Conservation (phyloP, 2,888 invertebrate genomes). For the Cryptocephalus primarius region DNA sequence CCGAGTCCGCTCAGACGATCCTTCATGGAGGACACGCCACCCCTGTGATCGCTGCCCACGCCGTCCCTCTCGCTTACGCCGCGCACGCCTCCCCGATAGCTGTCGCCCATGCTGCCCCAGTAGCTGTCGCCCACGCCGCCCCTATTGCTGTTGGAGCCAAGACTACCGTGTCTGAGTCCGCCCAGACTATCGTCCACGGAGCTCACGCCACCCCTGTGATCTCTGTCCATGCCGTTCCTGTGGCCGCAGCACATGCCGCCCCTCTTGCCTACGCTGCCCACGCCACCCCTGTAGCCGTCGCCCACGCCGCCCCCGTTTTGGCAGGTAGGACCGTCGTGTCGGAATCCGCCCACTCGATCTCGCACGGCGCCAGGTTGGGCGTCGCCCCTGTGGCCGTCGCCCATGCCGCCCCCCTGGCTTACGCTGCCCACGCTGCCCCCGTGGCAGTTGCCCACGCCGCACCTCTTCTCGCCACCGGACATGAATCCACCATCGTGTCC, state of each 20-base stretch:
- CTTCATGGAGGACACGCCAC: too few species aligned
- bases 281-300: slow-evolving; percentile 14
- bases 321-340: slow-evolving; percentile 21
- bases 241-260: background rate
- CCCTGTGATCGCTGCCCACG: too few species aligned
- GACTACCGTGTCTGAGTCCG: slow-evolving; percentile 1
- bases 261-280: slow-evolving; percentile 9
- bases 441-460: slow-evolving; percentile 1
- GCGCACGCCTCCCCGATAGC: too few species aligned
- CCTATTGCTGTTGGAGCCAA: background rate
- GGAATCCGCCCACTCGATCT: slow-evolving; percentile 22
- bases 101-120: too few species aligned
- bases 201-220: slow-evolving; percentile 8
- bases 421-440: slow-evolving; percentile 7
- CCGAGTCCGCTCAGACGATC: too few species aligned
- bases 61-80: too few species aligned
- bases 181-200: background rate
- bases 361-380: too few species aligned
- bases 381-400: slow-evolving; percentile 8
- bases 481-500: slow-evolving; percentile 8
- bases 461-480: background rate
- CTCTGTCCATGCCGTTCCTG: background rate
- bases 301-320: slow-evolving; percentile 15
- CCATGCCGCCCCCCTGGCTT: slow-evolving; percentile 8
- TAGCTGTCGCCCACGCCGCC: background rate